Evolutionary conservation across 1,140 invertebrate species (phyloP), one percentile per base, ranked within the genome.

Genomic region (Leptinotarsa undecemlineata): DNA sequence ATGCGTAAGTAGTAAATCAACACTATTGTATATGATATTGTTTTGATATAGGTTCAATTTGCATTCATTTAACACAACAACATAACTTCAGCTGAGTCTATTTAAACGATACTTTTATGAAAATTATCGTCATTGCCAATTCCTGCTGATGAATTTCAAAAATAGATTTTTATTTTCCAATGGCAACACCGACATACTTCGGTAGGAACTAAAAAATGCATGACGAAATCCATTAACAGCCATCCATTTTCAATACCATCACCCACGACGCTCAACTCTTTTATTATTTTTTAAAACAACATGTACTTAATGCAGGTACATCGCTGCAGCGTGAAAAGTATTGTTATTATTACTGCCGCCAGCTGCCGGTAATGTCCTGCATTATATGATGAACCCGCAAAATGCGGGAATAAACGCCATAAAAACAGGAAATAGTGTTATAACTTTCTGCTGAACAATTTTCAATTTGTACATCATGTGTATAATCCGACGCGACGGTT

Each of bases 351-450:
- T 71, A 61, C 23, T 17, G 51, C 33, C 23, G 51, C 51, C 69
- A 71, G 69, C 69, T 71, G 69, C 20, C 17, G 20, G 69, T 61
- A 60, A 23, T 57, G 51, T 33, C 5, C 33, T 68, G 42, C 66
- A 47, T 68, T 42, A 26, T 17, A 47, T 47, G 33, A 51, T 21
- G 69, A 47, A 71, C 21, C 69, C 69, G 57, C 69, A 69, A 69
- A 66, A 69, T 69, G 68, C 42, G 47, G 17, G 19, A 57, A 71
- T 71, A 71, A 71, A 70, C 48, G 26, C 64, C 62, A 75, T 73
- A 71, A 71, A 76, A 57, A 76, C 67, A 42, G 26, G 42, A 76
- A 76, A 71, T 76, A 76, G 72, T 72, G 64, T 72, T 42, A 57
- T 71, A 23, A 48, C 64, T 48, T 60, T 72, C 47, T 47, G 64